A percentile compares a stretch with the other conserved stretches of the same genome.
These are phyloP conservation scores for Gambusia yucatana DNA, from an alignment of 2,797 vertebrate species.

Conservation along the genomic window DNA sequence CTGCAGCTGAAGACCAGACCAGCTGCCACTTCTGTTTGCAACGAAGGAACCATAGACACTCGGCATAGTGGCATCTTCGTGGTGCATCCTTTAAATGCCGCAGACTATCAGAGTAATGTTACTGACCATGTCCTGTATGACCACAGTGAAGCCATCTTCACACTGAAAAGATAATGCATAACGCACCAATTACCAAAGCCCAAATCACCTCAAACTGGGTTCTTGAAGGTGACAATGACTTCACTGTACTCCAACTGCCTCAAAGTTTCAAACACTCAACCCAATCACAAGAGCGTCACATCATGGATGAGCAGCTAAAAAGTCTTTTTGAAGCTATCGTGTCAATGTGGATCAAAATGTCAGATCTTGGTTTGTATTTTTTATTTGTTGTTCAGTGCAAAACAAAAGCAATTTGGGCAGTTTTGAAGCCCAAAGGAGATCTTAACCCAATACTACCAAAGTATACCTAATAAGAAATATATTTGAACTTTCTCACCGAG, in stretches of 20 bases:
- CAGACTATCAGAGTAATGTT: neutral
- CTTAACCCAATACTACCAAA: neutral
- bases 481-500: neutral
- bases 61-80: too few species aligned
- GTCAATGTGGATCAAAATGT: neutral
- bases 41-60: neutral
- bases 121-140: neutral
- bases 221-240: neutral
- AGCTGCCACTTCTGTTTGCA: neutral
- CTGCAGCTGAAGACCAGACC: neutral
- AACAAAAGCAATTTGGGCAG: neutral
- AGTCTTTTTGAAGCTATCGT: neutral
- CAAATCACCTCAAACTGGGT: neutral
- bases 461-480: neutral
- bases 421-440: neutral
- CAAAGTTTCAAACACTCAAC: neutral
- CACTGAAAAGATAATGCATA: neutral
- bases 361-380: neutral
- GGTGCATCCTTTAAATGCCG: neutral
- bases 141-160: neutral
- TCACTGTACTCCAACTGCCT: neutral
- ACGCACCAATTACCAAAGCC: neutral
- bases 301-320: neutral
- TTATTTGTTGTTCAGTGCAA: neutral
- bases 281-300: neutral